Evolutionary conservation across 2,113 vertebrate species (phyloP), one percentile per base, ranked within the genome.

Genomic region (Silurus glanis): DNA sequence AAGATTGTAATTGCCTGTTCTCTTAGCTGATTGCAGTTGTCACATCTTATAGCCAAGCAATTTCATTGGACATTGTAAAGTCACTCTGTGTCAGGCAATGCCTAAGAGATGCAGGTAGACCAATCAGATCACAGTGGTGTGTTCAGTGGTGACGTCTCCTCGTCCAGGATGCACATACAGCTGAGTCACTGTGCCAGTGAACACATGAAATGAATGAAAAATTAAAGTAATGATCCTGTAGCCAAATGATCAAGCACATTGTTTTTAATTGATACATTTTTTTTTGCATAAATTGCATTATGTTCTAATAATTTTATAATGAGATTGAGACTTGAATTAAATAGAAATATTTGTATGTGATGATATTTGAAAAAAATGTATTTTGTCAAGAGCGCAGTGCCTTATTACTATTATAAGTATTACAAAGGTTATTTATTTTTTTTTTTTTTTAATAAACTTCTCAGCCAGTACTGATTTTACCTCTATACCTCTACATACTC

Each of bases 101-200:
- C 23, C 47, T 56, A 66, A 80, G 72, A 56, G 37, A 58, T 45
- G 75, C 85, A 84, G 21, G 71, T n/a, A 83, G 72, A 85, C 82
- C 82, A 83, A 84, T 86, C 25, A 66, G 80, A 69, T 16, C 28
- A 75, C 53, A 85, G 51, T 13, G 23, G 59, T 72, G 59, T 71
- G 61, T 56, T 72, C 25, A 12, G 19, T 72, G 74, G 61, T 56
- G 59, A 79, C 21, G 61, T 79, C 53, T 67, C 51, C 83, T 49
- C 19, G 45, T 53, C 55, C 69, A 87, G 80, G n/a, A n/a, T 12
- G 4, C 72, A 72, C 55, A 78, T 82, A 64, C 28, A 67, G n/a
- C 45, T 83, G 83, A 64, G 55, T 85, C 83, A 87, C 49, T 49
- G 75, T 87, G 75, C 86, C 86, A 80, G 55, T 61, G 6, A 51